Percentiles rank a stretch among this genome's conserved stretches.
These are phyloP conservation scores for Elegia similella DNA, from an alignment of 2,888 invertebrate genomes.

Conservation along the genomic window DNA sequence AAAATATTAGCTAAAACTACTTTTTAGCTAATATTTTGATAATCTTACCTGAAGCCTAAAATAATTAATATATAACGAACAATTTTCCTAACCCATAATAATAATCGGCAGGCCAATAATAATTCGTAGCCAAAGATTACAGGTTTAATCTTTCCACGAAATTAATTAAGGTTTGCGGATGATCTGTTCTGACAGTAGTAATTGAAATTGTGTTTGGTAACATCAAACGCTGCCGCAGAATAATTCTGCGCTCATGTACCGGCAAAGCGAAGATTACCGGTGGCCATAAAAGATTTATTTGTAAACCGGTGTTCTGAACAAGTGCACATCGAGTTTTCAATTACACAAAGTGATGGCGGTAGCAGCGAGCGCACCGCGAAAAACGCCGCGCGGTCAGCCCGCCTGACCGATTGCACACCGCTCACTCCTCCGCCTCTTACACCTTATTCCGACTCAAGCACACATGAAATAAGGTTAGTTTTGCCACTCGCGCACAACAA, in stretches of 20 bases:
- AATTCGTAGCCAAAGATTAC: slow-evolving; percentile 16
- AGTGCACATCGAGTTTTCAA: slow-evolving; percentile 79
- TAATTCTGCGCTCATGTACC: not conserved
- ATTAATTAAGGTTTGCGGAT: slow-evolving; percentile 20
- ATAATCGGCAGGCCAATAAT: slow-evolving; percentile 11
- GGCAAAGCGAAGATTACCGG: not conserved
- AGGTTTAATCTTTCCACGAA: slow-evolving; percentile 17
- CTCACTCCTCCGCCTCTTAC: slow-evolving; percentile 40
- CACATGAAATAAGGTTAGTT: slow-evolving; percentile 57
- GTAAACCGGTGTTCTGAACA: slow-evolving; percentile 66
- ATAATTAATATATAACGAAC: slow-evolving; percentile 9
- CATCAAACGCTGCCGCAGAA: slow-evolving; percentile 3
- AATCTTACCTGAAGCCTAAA: not conserved
- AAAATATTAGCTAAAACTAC: too few relatives aligned
- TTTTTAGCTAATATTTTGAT: not conserved
- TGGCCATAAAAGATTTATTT: slow-evolving; percentile 61
- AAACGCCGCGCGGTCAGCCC: slow-evolving; percentile 68
- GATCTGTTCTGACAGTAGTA: slow-evolving; percentile 19
- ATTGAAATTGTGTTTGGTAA: slow-evolving; percentile 16
- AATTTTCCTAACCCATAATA: slow-evolving; percentile 8
- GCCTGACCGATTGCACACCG: slow-evolving; percentile 68
- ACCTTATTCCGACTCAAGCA: slow-evolving; percentile 53
- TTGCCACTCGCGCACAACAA: slow-evolving; percentile 42
- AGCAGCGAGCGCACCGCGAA: slow-evolving; percentile 65
- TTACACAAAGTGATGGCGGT: slow-evolving; percentile 77